Evolutionary conservation across 2,113 vertebrate species (phyloP).

Genomic region (Suricata suricatta): DNA sequence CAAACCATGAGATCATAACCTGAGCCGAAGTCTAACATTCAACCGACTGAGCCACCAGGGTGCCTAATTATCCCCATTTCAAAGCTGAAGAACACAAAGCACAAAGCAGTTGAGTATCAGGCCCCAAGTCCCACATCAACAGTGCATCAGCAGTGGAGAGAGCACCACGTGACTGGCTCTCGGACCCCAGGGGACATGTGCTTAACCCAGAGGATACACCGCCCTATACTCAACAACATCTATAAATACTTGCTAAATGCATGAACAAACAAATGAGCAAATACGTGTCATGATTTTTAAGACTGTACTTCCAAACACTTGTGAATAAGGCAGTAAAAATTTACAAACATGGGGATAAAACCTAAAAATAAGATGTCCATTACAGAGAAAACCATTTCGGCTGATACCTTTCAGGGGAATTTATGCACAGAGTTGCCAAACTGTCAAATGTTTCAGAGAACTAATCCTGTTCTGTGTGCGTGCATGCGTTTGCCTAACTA

Average conservation of each 20-base stretch:
- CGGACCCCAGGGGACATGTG: neutral
- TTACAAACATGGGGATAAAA: neutral
- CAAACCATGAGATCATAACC: neutral
- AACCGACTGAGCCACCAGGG: neutral
- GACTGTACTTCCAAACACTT: neutral
- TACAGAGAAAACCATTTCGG: neutral
- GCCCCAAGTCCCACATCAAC: neutral
- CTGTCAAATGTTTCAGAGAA: neutral
- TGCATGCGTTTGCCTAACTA: neutral
- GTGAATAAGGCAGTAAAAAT: neutral
- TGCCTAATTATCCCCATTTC: neutral
- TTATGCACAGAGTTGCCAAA: neutral
- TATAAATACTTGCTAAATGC: neutral
- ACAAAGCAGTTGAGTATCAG: neutral
- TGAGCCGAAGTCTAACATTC: neutral
- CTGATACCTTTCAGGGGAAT: neutral
- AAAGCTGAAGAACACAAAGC: neutral
- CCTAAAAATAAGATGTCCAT: neutral
- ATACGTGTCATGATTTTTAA: accelerated
- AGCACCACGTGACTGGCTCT: too few species aligned
- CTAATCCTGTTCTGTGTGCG: neutral
- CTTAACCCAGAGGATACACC: neutral
- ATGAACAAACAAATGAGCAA: neutral
- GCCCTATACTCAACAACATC: neutral
- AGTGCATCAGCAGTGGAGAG: neutral